Percentiles rank a stretch among this genome's conserved stretches.
Conservation (phyloP, 2,113 vertebrate genomes). For the Neofelis nebulosa region DNA sequence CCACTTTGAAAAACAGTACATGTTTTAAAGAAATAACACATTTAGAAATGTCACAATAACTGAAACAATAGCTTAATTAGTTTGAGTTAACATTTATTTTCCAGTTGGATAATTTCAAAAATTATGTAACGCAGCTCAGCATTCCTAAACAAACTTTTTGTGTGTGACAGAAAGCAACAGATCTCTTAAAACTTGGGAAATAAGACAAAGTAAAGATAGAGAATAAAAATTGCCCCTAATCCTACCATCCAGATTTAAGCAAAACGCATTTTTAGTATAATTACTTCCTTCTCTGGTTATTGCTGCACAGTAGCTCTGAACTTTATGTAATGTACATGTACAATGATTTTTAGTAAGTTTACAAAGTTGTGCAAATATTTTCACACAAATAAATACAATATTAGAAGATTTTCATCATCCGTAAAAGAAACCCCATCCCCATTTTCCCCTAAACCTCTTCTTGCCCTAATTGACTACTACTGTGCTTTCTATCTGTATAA, state of each 20-base stretch:
- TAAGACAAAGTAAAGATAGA: neutral
- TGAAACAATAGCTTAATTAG: neutral
- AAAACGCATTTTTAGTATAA: neutral
- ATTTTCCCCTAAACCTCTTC: neutral
- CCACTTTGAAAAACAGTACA: neutral
- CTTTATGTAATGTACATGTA: neutral
- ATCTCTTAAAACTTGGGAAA: neutral
- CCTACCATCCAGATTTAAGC: neutral
- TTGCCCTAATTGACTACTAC: neutral
- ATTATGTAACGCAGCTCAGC: neutral
- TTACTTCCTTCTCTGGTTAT: neutral
- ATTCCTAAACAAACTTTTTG: neutral
- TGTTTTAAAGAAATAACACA: constrained; percentile 36
- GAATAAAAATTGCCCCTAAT: neutral
- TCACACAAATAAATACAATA: neutral
- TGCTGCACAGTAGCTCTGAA: neutral
- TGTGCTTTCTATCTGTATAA: neutral
- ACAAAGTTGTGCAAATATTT: neutral
- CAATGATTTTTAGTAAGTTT: neutral
- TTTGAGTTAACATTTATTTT: constrained; percentile 17
- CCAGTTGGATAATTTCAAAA: constrained; percentile 15
- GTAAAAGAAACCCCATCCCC: neutral
- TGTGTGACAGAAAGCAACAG: neutral
- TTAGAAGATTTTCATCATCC: neutral
- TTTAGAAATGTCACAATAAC: constrained; percentile 43